Base-by-base conservation (phyloP, 2,888 invertebrate species). In the Drosophila histrio region DNA sequence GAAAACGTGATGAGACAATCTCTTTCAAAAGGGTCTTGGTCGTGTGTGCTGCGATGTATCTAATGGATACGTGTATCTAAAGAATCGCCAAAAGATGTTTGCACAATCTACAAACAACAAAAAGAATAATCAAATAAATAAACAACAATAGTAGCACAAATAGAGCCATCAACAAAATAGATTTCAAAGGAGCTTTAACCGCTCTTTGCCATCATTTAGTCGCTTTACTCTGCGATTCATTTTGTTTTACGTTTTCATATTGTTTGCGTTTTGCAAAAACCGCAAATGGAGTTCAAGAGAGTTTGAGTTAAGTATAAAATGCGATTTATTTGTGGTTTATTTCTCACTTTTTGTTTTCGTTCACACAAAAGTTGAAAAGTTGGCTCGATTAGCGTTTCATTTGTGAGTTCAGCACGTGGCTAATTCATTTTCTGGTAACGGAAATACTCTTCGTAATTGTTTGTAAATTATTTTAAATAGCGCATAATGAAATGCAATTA, bases 1-100 rank as follows among this genome's bases (percentile, higher is more conserved):
- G 34, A 79, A 85, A 82, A 82, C 82, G 82, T 82, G 82, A 53
- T 44, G 26, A 54, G 57, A 84, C 82, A 82, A 85, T 82, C 82
- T 85, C 82, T 81, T 87, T 67, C n/a, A 64, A 63, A 81, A 85
- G 85, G 76, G 81, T 78, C 81, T 73, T 66, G 63, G 58, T 68
- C 64, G 67, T 57, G 58, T 49, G 13, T 62, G 60, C 50, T 50
- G 19, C 41, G 61, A 54, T 50, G 59, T 61, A 64, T 65, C 72
- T 66, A 50, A 46, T 47, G 46, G 52, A 41, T 56, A 30, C 43
- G 32, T 43, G 38, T 46, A 77, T 59, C 78, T 64, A 46, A 58
- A 78, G 85, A 84, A 80, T 81, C 65, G 39, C 44, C 60, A 64
- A 74, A 74, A 60, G 59, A 59, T 58, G 49, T 62, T 81, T 81